These are phyloP conservation scores for Gracilinanus agilis DNA, from an alignment of 2,113 vertebrate genomes.

Conservation along the genomic window DNA sequence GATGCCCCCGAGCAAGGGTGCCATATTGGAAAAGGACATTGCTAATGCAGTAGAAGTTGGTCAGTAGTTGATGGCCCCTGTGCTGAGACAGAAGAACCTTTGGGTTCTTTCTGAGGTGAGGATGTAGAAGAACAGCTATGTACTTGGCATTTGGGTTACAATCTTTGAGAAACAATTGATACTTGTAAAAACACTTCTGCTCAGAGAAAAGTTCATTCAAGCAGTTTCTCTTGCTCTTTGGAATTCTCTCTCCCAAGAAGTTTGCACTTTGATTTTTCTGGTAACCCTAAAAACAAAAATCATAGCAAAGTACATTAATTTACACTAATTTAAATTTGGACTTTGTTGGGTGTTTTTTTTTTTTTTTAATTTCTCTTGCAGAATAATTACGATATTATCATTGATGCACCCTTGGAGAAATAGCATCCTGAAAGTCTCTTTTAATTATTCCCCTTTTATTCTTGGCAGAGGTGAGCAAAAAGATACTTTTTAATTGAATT, in stretches of 20 bases:
- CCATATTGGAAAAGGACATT: background rate
- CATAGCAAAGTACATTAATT: background rate
- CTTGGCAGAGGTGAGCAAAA: background rate
- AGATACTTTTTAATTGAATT: background rate
- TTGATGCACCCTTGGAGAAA: background rate
- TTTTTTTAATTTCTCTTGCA: background rate
- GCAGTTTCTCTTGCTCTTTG: background rate
- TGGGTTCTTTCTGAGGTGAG: background rate
- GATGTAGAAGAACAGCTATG: background rate
- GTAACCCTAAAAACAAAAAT: background rate
- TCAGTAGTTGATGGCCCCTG: background rate
- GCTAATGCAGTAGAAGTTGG: background rate
- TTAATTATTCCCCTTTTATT: background rate
- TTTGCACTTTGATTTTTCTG: background rate
- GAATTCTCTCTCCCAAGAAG: background rate
- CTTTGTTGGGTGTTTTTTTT: background rate
- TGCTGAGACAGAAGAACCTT: background rate
- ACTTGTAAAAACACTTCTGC: background rate
- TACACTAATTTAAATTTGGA: background rate
- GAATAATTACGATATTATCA: background rate
- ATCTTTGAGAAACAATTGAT: background rate
- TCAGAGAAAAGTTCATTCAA: background rate
- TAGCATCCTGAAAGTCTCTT: background rate
- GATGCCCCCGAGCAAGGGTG: background rate
- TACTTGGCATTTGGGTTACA: background rate